Evolutionary conservation across 2,888 invertebrate genomes (phyloP), one percentile per base, ranked within the genome.

Genomic region (Caenorhabditis sp.): DNA sequence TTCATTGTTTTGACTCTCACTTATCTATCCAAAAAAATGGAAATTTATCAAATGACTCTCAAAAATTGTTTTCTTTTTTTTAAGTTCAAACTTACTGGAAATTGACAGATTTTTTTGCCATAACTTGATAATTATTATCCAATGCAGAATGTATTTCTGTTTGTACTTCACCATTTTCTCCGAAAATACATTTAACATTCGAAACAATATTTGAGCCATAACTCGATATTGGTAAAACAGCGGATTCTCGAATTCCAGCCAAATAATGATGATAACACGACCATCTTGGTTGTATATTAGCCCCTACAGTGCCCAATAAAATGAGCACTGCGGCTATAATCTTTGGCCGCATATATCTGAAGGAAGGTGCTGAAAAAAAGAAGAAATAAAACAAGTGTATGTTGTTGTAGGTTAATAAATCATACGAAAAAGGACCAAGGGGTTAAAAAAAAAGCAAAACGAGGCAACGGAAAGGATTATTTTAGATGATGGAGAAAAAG

Each of bases 111-210:
- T 71, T 68, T 69, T 74, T 76, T 21, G 57, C 59, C 60, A 65
- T 62, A 3, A 76, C 67, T 8, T 62, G 62, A 49, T 76, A 59
- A 0, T 70, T 61, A n/a, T 61, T 66, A 23, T 78, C 71, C 12
- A 78, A 57, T 5, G 73, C 78, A 1, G 70, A 73, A 26, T 70
- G 73, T 1, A 78, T 64, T 52, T 76, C 78, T 25, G 74, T 78
- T 50, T 23, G 52, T n/a, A 66, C 64, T 23, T 63, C 52, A 17
- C 54, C 52, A n/a, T 78, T 64, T 54, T 69, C 61, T 1, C 63
- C 63, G 20, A 70, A 70, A 20, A 60, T 60, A n/a, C 75, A 78
- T 59, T 71, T 67, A n/a, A 71, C 66, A 65, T 63, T 74, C 43
- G 73, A 74, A 1, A 63, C 59, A 10, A 57, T n/a, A 21, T 61